phyloP scores from a whole-genome alignment of 1,140 invertebrate genomes.

The Belonocnema kinseyi region DNA sequence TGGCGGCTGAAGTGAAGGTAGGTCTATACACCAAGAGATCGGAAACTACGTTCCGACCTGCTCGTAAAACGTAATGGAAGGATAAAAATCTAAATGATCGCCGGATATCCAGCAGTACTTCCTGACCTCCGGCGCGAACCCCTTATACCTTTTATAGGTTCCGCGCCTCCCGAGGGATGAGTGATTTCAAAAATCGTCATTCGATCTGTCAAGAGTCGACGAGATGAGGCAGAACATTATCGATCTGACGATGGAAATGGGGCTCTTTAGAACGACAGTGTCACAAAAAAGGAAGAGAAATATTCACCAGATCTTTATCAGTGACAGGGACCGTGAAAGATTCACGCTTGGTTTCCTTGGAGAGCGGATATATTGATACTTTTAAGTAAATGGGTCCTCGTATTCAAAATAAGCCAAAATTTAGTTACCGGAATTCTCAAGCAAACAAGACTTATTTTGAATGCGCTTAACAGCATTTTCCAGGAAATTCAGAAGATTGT shows the following conservation, averaged over 20 bases:
- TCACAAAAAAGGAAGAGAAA: not conserved
- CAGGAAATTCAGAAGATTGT: too few relatives aligned
- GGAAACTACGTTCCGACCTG: slow-evolving; percentile 32
- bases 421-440: too few relatives aligned
- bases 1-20: not conserved
- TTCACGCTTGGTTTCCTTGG: not conserved
- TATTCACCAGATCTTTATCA: not conserved
- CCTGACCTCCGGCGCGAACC: slow-evolving; percentile 30
- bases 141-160: slow-evolving; percentile 41
- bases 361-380: not conserved
- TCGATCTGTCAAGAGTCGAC: slow-evolving; percentile 1
- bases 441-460: too few relatives aligned
- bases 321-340: not conserved
- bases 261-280: not conserved
- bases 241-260: slow-evolving; percentile 34
- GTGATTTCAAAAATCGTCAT: slow-evolving; percentile 21
- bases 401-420: not conserved
- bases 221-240: slow-evolving; percentile 34
- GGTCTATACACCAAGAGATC: slow-evolving; percentile 37
- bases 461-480: too few relatives aligned
- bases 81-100: slow-evolving; percentile 56
- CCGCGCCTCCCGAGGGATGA: slow-evolving; percentile 19
- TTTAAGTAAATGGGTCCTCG: not conserved
- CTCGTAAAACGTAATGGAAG: slow-evolving; percentile 55
- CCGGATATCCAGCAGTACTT: slow-evolving; percentile 31